Conservation (phyloP, 2,113 vertebrate species). For the Mobula hypostoma region DNA sequence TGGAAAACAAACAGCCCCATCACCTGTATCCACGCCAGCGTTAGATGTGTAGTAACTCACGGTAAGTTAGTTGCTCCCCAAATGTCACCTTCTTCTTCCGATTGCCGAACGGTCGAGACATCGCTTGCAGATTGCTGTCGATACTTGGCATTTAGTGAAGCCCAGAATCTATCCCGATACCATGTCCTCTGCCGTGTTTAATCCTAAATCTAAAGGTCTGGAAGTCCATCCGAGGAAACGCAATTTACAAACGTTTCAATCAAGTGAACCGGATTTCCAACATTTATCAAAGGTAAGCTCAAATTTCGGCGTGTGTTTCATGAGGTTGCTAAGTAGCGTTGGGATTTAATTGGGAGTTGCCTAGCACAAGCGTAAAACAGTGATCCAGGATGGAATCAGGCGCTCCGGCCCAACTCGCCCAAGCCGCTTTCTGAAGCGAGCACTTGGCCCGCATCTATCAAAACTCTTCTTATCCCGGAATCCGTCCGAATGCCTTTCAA, state of each 20-base stretch:
- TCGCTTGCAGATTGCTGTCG: neutral
- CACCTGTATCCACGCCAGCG: neutral
- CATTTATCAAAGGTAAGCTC: no score
- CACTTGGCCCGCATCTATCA: no score
- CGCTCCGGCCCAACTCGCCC: no score
- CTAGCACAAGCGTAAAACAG: neutral
- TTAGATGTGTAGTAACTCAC: constrained; percentile 37
- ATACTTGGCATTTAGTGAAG: neutral
- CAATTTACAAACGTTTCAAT: neutral
- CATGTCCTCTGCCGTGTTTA: neutral
- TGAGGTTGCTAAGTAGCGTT: neutral
- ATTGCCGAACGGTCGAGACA: constrained; percentile 15
- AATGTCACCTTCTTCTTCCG: constrained; percentile 41
- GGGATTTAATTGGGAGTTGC: neutral
- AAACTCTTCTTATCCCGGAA: no score
- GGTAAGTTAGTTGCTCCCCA: constrained; percentile 21
- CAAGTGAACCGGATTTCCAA: neutral
- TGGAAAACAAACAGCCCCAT: neutral
- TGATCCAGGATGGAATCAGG: no score
- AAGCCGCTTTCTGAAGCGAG: no score
- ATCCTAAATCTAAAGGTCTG: neutral
- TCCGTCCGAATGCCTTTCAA: no score
- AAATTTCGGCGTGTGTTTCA: neutral
- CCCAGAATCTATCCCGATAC: no score
- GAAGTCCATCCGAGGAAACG: neutral